phyloP scores from a whole-genome alignment of 2,888 invertebrate species.

The Uropetala carovei region DNA sequence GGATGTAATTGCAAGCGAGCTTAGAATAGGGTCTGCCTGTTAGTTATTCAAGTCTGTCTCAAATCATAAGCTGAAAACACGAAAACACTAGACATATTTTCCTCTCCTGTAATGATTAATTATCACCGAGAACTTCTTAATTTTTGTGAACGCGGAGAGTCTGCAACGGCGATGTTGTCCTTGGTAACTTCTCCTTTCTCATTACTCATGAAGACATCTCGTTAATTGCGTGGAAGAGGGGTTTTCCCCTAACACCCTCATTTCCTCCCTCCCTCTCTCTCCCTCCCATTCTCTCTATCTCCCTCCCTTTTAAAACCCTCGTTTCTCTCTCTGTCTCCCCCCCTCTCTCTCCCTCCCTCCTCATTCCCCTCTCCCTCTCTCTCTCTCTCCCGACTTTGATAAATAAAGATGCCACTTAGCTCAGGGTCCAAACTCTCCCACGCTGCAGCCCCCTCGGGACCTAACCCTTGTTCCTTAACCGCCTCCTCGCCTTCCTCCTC shows the following conservation, averaged over 20 bases:
- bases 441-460: not conserved
- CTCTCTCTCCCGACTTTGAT: not conserved
- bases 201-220: conserved; percentile 21
- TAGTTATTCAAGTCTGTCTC: not conserved
- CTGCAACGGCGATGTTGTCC: not conserved
- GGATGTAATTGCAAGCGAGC: not conserved
- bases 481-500: not conserved
- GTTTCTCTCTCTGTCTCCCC: no score
- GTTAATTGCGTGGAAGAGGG: conserved; percentile 27
- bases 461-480: not conserved
- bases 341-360: not conserved
- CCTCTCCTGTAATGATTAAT: not conserved
- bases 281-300: no score
- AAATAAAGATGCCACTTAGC: conserved; percentile 16
- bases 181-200: not conserved
- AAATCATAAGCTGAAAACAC: not conserved
- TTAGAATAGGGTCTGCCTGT: not conserved
- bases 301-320: no score
- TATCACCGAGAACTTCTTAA: conserved; percentile 8
- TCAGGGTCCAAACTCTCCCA: not conserved
- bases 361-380: no score
- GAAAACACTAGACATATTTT: not conserved
- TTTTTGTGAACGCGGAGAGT: not conserved
- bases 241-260: no score
- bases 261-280: no score